These are phyloP conservation scores for Asteroscopus sphinx DNA, from an alignment of 2,888 invertebrate species.

Conservation along the genomic window DNA sequence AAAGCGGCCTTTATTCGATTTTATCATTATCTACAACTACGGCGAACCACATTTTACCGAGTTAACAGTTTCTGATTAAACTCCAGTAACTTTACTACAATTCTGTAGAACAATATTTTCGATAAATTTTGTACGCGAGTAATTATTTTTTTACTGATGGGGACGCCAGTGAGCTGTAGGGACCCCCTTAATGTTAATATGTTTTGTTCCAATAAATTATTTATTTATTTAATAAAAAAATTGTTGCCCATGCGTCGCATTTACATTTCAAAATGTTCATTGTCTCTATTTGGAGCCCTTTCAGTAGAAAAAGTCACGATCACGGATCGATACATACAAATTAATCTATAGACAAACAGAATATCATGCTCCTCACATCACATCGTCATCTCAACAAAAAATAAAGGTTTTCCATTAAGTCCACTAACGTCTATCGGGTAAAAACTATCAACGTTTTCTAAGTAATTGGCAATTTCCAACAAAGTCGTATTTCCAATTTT, in stretches of 20 bases:
- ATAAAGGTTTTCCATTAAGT: constrained; percentile 13
- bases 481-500: constrained; percentile 63
- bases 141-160: no score
- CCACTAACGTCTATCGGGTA: constrained; percentile 18
- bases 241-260: constrained; percentile 2
- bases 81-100: no score
- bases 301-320: constrained; percentile 21
- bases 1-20: no score
- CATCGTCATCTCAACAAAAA: constrained; percentile 25
- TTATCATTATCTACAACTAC: no score
- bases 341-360: constrained; percentile 28
- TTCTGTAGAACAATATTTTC: no score
- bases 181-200: no score
- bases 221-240: no score
- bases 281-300: constrained; percentile 2
- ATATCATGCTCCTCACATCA: constrained; percentile 20
- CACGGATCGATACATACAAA: constrained; percentile 36
- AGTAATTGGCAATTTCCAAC: constrained; percentile 64
- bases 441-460: constrained; percentile 50
- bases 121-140: no score
- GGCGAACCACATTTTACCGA: no score
- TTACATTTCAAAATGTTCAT: constrained; percentile 24
- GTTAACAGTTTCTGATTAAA: no score
- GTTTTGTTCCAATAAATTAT: no score
- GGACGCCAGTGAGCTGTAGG: no score